Conservation (phyloP, 2,113 vertebrate genomes). For the Gymnobelideus leadbeateri region DNA sequence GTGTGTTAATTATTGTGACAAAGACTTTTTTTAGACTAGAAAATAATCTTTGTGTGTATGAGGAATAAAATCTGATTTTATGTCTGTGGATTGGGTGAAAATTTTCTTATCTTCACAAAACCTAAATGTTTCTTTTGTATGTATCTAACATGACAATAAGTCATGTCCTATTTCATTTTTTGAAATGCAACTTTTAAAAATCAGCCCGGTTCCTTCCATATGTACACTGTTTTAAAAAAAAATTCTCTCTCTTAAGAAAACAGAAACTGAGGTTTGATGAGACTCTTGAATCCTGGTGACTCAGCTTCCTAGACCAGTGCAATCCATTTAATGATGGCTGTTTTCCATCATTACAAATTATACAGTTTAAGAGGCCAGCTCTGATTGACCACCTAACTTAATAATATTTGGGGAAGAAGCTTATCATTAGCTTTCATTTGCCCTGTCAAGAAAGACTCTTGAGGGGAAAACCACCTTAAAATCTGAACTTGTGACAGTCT, state of each 20-base stretch:
- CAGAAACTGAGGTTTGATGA: constrained; percentile 16
- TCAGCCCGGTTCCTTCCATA: neutral
- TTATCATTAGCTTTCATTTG: constrained; percentile 74
- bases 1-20: neutral
- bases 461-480: constrained; percentile 66
- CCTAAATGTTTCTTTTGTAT: neutral
- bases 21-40: neutral
- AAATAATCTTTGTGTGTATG: neutral
- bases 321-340: neutral
- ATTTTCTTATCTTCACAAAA: neutral
- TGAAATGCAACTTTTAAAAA: neutral
- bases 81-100: neutral
- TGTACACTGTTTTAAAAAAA: constrained; percentile 22
- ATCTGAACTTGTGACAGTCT: constrained; percentile 69
- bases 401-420: constrained; percentile 71
- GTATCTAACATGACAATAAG: neutral
- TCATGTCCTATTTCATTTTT: neutral
- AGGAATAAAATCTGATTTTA: neutral
- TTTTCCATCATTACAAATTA: constrained; percentile 52
- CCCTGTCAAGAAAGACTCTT: constrained; percentile 76
- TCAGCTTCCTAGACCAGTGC: constrained; percentile 52
- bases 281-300: constrained; percentile 64
- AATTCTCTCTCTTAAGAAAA: constrained; percentile 32
- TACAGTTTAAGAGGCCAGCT: constrained; percentile 62
- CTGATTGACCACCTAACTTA: constrained; percentile 73